Evolutionary conservation across 2,888 invertebrate species (phyloP), one percentile per base, ranked within the genome.

Genomic region (Calameuta pallipes): DNA sequence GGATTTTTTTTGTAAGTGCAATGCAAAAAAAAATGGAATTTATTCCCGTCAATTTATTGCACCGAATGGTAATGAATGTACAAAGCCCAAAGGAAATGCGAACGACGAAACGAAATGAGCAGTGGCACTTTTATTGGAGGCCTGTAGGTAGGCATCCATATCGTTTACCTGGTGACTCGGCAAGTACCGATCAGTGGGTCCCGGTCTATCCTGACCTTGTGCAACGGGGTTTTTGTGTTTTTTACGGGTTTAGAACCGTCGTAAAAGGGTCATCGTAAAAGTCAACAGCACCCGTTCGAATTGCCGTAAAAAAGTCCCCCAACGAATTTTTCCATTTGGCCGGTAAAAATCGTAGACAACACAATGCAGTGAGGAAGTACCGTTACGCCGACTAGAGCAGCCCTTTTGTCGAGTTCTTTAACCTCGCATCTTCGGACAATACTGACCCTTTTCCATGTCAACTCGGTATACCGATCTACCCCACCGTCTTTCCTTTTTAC

Each of bases 211-310:
- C 86, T 87, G 88, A 86, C 89, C 89, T 90, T 89, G 88, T 84
- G 81, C 82, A 85, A 85, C 83, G 80, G 70, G 76, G 80, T 79
- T 77, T 69, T 78, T 78, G 78, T 69, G 74, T 84, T 86, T 85
- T 87, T 87, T 85, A 87, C 83, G 84, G 88, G 81, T 86, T 83
- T 80, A 83, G 78, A 84, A 80, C 83, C 80, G 85, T 82, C 88
- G 83, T 88, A 89, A 89, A 89, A 86, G 83, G 80, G 79, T 85
- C 86, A 81, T 83, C 84, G 87, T 87, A 85, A 87, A 87, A 87
- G 84, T 86, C 87, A 85, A 86, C 81, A 82, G 84, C 84, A 87
- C 83, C 86, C 88, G 87, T 86, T 87, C 84, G 85, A 86, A 89
- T 85, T 80, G 84, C 85, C 86, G 86, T 88, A 88, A 88, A 89